Percentiles rank a stretch among this genome's conserved stretches.
Evolutionary conservation across 2,113 vertebrate species (phyloP).

Genomic region (Phalacrocorax aristotelis): DNA sequence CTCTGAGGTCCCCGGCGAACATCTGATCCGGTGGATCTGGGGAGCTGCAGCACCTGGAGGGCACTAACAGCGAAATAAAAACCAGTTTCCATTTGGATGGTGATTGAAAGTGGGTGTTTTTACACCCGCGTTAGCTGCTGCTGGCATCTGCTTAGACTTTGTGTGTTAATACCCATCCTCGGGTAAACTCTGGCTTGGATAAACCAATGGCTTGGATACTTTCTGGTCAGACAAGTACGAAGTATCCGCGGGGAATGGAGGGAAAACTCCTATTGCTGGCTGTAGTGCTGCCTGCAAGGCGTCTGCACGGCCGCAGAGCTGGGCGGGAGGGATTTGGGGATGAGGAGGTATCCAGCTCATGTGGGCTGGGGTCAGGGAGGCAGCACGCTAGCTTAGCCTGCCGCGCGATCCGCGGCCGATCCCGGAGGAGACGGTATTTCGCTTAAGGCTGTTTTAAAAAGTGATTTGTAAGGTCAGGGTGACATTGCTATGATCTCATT

Average conservation of each 20-base stretch:
- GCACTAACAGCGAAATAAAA: too few relatives aligned
- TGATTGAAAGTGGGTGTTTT: fast-evolving
- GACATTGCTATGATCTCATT: background rate
- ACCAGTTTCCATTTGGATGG: background rate
- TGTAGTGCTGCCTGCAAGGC: background rate
- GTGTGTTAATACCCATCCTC: fast-evolving
- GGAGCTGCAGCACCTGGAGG: background rate
- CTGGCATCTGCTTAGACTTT: background rate
- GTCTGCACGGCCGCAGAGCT: background rate
- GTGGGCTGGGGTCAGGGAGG: background rate
- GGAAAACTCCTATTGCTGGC: too few relatives aligned
- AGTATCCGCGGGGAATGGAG: fast-evolving
- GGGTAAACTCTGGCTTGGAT: background rate
- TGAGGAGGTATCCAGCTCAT: background rate
- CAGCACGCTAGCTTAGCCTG: background rate
- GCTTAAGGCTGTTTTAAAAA: background rate
- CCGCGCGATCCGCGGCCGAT: background rate
- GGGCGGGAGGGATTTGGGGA: background rate
- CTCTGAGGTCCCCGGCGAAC: fast-evolving
- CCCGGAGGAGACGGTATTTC: background rate
- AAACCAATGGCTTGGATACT: background rate
- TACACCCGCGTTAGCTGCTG: fast-evolving
- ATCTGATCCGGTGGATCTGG: background rate
- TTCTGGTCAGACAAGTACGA: background rate
- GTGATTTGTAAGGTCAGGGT: background rate